Evolutionary conservation across 2,113 vertebrate species (phyloP), one percentile per base, ranked within the genome.

Genomic region (Phoxinus phoxinus): DNA sequence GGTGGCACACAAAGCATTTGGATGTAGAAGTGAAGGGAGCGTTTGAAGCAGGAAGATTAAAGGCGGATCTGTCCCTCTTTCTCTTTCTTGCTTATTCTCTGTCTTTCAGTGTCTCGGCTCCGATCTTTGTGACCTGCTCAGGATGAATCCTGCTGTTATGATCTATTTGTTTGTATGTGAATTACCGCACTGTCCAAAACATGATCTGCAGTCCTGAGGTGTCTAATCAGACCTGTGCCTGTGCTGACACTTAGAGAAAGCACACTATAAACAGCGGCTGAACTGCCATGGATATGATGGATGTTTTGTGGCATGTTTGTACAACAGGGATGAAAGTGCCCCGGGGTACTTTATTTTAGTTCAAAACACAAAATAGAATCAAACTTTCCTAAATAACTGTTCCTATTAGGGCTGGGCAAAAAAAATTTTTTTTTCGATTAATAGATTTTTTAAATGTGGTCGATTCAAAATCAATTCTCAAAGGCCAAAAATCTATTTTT

Each of bases 11-110:
- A 44, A 84, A 81, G 81, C 84, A 44, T 87, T 25, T 53, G 83
- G 74, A 90, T 84, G 89, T 89, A 90, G 85, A 85, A 85, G 79
- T 71, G 81, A 74, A 77, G 79, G 73, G 78, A 86, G 67, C 9
- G 61, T 91, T 92, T 92, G 91, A 94, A 91, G 86, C 84, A 85
- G 59, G 59, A 87, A 92, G 92, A 95, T 93, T 92, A 94, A 94
- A 94, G 91, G 30, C 10, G 23, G 25, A 48, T 75, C 35, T 75
- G 25, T 67, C 75, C 75, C 15, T 81, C 53, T 74, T 32, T 78
- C 44, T 21, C 67, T 63, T 48, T 41, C 65, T 78, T 12, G 2
- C 32, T 81, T 25, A 17, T 19, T 80, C 46, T 84, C 85, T 6
- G 2, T 83, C 86, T 85, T 65, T 86, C 83, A 69, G 72, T 86